phyloP scores from a whole-genome alignment of 1,140 invertebrate genomes.

The Dinothrombium tinctorium region DNA sequence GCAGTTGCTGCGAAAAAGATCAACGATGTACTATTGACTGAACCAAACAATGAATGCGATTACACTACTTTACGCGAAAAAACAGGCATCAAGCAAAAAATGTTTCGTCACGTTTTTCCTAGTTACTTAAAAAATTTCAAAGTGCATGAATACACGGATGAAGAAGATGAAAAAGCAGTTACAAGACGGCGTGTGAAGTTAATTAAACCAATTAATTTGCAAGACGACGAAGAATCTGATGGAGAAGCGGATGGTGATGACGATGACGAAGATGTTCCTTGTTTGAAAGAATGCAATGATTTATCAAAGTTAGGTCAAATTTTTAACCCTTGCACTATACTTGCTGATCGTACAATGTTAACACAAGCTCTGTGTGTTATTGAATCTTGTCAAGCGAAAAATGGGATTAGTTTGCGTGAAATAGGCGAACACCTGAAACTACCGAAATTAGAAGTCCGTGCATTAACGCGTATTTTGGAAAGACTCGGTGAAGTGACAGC shows the following conservation, averaged over 20 bases:
- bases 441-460: slow-evolving; percentile 27
- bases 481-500: slow-evolving; percentile 23
- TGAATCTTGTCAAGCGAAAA: slow-evolving; percentile 20
- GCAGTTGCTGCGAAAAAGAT: slow-evolving; percentile 26
- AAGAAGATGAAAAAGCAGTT: neutral
- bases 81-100: neutral
- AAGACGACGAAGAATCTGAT: slow-evolving; percentile 20
- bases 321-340: slow-evolving; percentile 17
- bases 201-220: slow-evolving; percentile 7
- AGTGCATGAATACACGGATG: neutral
- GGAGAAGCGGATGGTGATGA: slow-evolving; percentile 24
- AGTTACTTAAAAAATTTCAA: slow-evolving; percentile 1
- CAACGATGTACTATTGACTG: slow-evolving; percentile 26
- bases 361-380: slow-evolving; percentile 26
- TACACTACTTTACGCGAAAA: slow-evolving; percentile 4
- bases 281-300: neutral
- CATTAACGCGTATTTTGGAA: slow-evolving; percentile 25
- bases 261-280: slow-evolving; percentile 18
- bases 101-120: slow-evolving; percentile 1
- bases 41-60: slow-evolving; percentile 25
- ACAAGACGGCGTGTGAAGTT: slow-evolving; percentile 6
- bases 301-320: slow-evolving; percentile 18
- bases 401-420: slow-evolving; percentile 27
- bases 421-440: slow-evolving; percentile 24
- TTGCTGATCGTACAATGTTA: slow-evolving; percentile 18